Evolutionary conservation across 2,888 invertebrate species (phyloP), one percentile per base, ranked within the genome.

Genomic region (Ichneumon xanthorius): DNA sequence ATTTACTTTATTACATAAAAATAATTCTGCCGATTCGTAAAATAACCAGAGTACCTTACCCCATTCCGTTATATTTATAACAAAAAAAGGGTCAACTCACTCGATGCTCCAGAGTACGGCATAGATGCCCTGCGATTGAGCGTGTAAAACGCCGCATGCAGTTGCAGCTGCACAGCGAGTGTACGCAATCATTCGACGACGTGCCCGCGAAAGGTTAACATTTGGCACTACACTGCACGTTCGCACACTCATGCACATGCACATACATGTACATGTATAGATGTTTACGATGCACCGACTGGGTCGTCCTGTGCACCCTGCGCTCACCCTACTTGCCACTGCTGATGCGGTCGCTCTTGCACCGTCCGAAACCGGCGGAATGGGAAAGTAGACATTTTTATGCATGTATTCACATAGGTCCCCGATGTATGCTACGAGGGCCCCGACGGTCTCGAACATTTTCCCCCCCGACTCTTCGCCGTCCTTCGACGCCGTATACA

Each of bases 331-430:
- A 40, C 45, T 6, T 11, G 30, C 26, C 82, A 55, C 67, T 48
- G 72, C 55, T 65, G 71, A 80, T 67, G 50, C 55, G 65, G 67
- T 53, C 14, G 53, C 63, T 77, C 55, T 45, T 77, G 72, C 68
- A 58, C 22, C 58, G 45, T 73, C 50, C 50, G 77, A 61, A 73
- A 6, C 50, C 61, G 45, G 45, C 45, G 55, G 61, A 58, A 79
- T 88, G 86, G 87, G 87, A 88, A 82, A 75, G 65, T 82, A 90
- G 89, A 89, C 89, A 91, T 91, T 91, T 91, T 91, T 90, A 91
- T 91, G 90, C 91, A 90, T 90, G 89, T 89, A 91, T 90, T 90
- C 89, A 84, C 88, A 89, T 88, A 80, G 84, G 87, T 90, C 91
- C 89, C 90, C 87, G 89, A 88, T 90, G 91, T 87, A 88, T 87